Base-by-base conservation (phyloP, 30 jellyfish, hydroid and myxozoan genomes). In the Turritopsis dohrnii region DNA sequence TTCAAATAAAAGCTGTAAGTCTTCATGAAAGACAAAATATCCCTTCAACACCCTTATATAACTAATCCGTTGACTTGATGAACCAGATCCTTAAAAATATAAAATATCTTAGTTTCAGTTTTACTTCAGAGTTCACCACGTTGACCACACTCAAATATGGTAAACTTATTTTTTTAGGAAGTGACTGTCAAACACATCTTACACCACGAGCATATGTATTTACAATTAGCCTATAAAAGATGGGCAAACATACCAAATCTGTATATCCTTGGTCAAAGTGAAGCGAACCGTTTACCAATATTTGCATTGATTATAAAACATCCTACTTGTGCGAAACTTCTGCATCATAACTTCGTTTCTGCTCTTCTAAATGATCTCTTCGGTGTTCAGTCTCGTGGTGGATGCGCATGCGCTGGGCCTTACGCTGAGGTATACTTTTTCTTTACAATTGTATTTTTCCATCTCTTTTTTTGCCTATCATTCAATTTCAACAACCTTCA, bases 371-470 rank as follows among this genome's bases (percentile, higher is more conserved):
- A 85, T 77, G 92, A 85, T 75, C 53, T 85, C 19, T 85, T 85
- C 79, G 92, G 92, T 52, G 66, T 85, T 21, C 92, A 85, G 60
- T 86, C 92, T 1, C 87, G 92, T 21, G 87, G 92, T 24, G 92
- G 92, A 8, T 85, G 92, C 53, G 92, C 92, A 54, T 85, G 92
- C 60, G 87, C 92, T 13, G 92, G 92, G 0, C 92, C 92, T 0
- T 85, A 85, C 83, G 87, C 88, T 1, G 90, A 84, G 90, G 90
- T 84, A 72, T 29, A 60, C 21, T 18, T 60, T 18, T 60, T 60
- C 19, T 60, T 60, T 60, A 18, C 0, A 18, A 23, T 60, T 60
- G 0, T n/a, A n/a, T n/a, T n/a, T n/a, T n/a, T n/a, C n/a, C n/a
- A n/a, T n/a, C n/a, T n/a, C n/a, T n/a, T n/a, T n/a, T n/a, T n/a